A percentile compares a stretch with the other conserved stretches of the same genome.
Evolutionary conservation across 2,888 invertebrate genomes (phyloP).

Genomic region (Yponomeuta cagnagella): DNA sequence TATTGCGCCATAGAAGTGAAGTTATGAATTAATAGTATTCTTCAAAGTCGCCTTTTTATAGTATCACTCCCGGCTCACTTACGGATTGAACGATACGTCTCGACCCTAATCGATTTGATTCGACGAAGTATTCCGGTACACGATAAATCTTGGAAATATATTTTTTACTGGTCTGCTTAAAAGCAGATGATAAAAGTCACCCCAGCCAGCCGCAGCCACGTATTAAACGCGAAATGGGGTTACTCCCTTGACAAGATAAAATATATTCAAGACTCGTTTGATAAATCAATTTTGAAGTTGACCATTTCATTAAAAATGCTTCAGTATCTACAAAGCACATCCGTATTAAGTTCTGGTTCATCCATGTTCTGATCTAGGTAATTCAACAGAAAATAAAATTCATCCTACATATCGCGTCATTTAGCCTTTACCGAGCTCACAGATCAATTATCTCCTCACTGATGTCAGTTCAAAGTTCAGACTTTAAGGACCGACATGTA

Average conservation of each 20-base stretch:
- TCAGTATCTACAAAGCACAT: no score
- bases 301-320: no score
- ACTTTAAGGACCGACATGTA: no score
- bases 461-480: no score
- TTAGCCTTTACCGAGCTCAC: no score
- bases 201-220: not conserved
- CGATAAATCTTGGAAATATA: constrained; percentile 3
- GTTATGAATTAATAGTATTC: not conserved
- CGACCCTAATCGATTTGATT: not conserved
- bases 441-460: no score
- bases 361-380: no score
- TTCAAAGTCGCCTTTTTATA: not conserved
- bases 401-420: no score
- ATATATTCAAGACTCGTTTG: not conserved
- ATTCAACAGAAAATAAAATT: no score
- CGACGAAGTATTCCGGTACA: not conserved
- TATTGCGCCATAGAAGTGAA: not conserved
- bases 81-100: not conserved
- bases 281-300: not conserved
- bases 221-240: constrained; percentile 4
- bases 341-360: no score
- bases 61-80: not conserved
- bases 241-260: not conserved
- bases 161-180: constrained; percentile 4
- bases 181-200: constrained; percentile 8